Evolutionary conservation across 2,888 invertebrate genomes (phyloP).

Genomic region (Ophonus ardosiacus): DNA sequence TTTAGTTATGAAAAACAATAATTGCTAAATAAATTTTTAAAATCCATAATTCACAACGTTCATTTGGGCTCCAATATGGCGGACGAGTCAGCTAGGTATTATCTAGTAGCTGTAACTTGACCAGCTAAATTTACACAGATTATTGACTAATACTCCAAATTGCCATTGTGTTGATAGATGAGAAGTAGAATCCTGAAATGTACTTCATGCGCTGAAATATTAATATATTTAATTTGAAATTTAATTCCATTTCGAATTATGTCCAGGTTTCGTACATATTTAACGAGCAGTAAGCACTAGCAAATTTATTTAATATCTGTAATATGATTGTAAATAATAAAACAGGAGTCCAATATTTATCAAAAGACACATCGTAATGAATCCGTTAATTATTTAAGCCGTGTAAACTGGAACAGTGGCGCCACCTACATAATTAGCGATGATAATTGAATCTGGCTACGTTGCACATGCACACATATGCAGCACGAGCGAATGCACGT

Average conservation of each 20-base stretch:
- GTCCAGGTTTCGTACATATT: background rate
- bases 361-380: constrained; percentile 44
- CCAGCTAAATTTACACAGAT: too few species aligned
- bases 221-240: background rate
- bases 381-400: constrained; percentile 55
- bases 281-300: background rate
- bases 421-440: constrained; percentile 55
- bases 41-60: too few species aligned
- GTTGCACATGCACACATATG: constrained; percentile 34
- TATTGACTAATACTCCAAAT: too few species aligned
- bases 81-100: too few species aligned
- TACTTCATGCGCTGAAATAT: background rate
- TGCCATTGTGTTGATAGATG: too few species aligned
- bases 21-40: too few species aligned
- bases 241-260: background rate
- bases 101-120: too few species aligned
- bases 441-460: constrained; percentile 53
- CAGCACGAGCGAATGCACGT: constrained; percentile 11
- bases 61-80: too few species aligned
- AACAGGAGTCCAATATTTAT: constrained; percentile 32
- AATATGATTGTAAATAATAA: constrained; percentile 9
- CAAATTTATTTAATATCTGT: constrained; percentile 8
- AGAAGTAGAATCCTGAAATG: too few species aligned
- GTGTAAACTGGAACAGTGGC: constrained; percentile 54
- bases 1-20: too few species aligned